A percentile compares a stretch with the other conserved stretches of the same genome.
phyloP scores from a whole-genome alignment of 2,797 vertebrate species.

The Trematomus bernacchii region DNA sequence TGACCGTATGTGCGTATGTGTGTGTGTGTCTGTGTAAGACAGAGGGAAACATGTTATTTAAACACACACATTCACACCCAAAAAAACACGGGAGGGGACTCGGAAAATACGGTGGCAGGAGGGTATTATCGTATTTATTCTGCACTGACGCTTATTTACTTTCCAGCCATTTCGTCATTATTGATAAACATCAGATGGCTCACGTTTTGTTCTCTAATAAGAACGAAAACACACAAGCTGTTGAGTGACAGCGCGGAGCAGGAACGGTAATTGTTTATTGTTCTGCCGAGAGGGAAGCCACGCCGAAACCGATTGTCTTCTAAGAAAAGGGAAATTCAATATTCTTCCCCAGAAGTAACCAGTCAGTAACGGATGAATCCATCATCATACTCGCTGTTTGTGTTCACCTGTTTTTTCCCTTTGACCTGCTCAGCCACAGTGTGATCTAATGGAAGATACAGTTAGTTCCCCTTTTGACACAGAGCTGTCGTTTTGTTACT shows the following conservation, averaged over 20 bases:
- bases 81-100: slow-evolving; percentile 79
- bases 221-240: slow-evolving; percentile 31
- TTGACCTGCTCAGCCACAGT: slow-evolving; percentile 37
- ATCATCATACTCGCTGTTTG: slow-evolving; percentile 3
- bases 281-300: slow-evolving; percentile 69
- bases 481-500: slow-evolving; percentile 39
- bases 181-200: slow-evolving; percentile 69
- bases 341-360: slow-evolving; percentile 64
- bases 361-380: slow-evolving; percentile 43
- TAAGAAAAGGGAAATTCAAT: slow-evolving; percentile 73
- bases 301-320: slow-evolving; percentile 62
- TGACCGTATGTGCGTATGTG: slow-evolving; percentile 58
- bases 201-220: slow-evolving; percentile 55
- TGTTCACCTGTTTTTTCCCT: slow-evolving; percentile 6
- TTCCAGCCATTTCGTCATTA: slow-evolving; percentile 57
- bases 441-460: slow-evolving; percentile 58
- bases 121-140: slow-evolving; percentile 72
- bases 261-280: slow-evolving; percentile 64
- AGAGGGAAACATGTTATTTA: slow-evolving; percentile 93
- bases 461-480: slow-evolving; percentile 58
- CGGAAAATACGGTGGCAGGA: slow-evolving; percentile 74
- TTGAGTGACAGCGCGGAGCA: slow-evolving; percentile 16
- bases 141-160: slow-evolving; percentile 74
- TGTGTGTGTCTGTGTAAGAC: slow-evolving; percentile 66
- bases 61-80: slow-evolving; percentile 75